Evolutionary conservation across 2,888 invertebrate genomes (phyloP).

Genomic region (Rutpela maculata): DNA sequence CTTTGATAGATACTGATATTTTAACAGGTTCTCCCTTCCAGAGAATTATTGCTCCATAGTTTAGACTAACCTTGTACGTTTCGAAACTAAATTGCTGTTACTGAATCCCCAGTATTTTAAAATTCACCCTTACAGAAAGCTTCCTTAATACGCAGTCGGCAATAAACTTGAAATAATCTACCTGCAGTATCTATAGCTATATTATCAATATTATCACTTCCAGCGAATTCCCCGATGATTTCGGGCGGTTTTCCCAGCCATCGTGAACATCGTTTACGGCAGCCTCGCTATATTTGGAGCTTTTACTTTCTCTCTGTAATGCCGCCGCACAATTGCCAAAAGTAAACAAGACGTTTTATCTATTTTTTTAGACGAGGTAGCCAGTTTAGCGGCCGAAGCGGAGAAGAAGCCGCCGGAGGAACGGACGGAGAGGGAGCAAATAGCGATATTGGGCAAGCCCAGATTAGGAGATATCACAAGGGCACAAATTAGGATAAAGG

Average conservation of each 20-base stretch:
- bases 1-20: no score
- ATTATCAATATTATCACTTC: neutral
- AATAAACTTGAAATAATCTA: neutral
- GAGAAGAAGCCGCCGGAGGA: conserved; percentile 81
- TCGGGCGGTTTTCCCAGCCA: neutral
- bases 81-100: no score
- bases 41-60: no score
- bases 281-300: neutral
- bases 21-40: no score
- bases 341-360: conserved; percentile 9
- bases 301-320: conserved; percentile 1
- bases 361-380: conserved; percentile 75
- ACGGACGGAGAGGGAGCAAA: conserved; percentile 88
- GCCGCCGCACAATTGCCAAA: neutral
- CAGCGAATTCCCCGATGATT: neutral
- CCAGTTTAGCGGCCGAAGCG: conserved; percentile 79
- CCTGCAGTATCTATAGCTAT: neutral
- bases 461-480: conserved; percentile 91
- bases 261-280: neutral
- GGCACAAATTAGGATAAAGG: conserved; percentile 93
- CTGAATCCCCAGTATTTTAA: no score
- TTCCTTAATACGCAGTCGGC: neutral
- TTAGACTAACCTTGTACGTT: no score
- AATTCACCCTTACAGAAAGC: neutral
- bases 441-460: conserved; percentile 93